Evolutionary conservation across 2,888 invertebrate species (phyloP), one percentile per base, ranked within the genome.

Genomic region (Ceraclea dissimilis): DNA sequence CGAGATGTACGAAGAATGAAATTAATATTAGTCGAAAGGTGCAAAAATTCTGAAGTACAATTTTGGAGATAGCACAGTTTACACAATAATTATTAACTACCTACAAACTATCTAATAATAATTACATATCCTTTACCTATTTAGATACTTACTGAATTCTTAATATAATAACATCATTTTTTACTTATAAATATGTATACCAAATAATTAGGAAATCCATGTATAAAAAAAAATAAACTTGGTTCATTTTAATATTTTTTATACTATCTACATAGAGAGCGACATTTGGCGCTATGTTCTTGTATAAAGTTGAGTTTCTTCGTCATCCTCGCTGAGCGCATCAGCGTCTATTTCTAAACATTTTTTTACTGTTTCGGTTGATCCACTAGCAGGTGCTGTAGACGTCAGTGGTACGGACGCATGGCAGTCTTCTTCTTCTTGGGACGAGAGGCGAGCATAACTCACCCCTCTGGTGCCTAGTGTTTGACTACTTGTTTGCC

Each of bases 211-310:
- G 33, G 34, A 55, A 44, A 46, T 55, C 43, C 43, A 34, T 51
- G 51, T 44, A 56, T 48, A 33, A 49, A 57, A 52, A n/a, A 47
- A 31, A 56, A 56, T 43, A 46, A 46, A n/a, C 51, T 58, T 58
- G 58, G 58, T 58, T 52, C 58, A 54, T 49, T 56, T 56, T 4
- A 39, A 46, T 19, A 17, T 19, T 46, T 46, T 11, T 56, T 59
- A 56, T 50, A 47, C 61, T 61, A 61, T 57, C 61, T 59, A 60
- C 56, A 56, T 53, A 17, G 43, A 34, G 39, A 39, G 39, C 39
- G 39, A 46, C 54, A 58, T 57, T 47, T 43, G 51, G 58, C 59
- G 62, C 62, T 62, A 62, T 62, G 62, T 62, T 51, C 58, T 60
- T 49, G 58, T 54, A 56, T 60, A 60, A 4, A 59, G 56, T 20